These are phyloP conservation scores for Cyaniris semiargus DNA, from an alignment of 2,888 invertebrate genomes.

Conservation along the genomic window DNA sequence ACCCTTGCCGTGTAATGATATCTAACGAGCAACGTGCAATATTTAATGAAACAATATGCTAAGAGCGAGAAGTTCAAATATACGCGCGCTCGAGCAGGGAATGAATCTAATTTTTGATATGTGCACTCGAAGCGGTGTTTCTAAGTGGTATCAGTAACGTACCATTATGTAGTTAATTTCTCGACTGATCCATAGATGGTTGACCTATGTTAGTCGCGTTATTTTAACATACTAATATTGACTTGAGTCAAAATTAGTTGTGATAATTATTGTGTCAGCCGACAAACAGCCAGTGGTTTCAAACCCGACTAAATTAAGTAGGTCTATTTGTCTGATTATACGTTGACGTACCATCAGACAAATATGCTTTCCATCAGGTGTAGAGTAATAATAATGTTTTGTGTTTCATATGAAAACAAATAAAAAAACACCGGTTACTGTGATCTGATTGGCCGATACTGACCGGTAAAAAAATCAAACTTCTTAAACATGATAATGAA, in stretches of 20 bases:
- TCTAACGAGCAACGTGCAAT: slow-evolving; percentile 32
- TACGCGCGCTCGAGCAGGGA: slow-evolving; percentile 67
- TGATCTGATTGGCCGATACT: not conserved
- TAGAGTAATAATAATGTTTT: no score
- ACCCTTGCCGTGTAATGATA: slow-evolving; percentile 28
- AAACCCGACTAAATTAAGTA: no score
- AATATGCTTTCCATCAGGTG: no score
- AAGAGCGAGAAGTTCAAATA: slow-evolving; percentile 61
- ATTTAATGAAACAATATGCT: slow-evolving; percentile 53
- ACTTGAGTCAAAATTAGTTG: no score
- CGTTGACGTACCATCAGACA: no score
- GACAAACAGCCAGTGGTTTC: no score
- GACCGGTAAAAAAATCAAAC: not conserved
- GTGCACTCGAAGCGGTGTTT: slow-evolving; percentile 62
- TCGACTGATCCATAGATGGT: no score
- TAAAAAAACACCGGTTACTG: not conserved
- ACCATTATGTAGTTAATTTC: not conserved
- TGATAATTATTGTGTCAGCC: no score
- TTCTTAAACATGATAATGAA: not conserved
- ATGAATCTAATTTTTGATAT: slow-evolving; percentile 75
- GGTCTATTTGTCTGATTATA: no score
- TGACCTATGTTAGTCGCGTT: not conserved
- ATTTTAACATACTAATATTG: not conserved
- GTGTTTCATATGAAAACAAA: no score
- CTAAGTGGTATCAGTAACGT: slow-evolving; percentile 49